These are phyloP conservation scores for Carcina quercana DNA, from an alignment of 2,888 invertebrate species.

Conservation along the genomic window DNA sequence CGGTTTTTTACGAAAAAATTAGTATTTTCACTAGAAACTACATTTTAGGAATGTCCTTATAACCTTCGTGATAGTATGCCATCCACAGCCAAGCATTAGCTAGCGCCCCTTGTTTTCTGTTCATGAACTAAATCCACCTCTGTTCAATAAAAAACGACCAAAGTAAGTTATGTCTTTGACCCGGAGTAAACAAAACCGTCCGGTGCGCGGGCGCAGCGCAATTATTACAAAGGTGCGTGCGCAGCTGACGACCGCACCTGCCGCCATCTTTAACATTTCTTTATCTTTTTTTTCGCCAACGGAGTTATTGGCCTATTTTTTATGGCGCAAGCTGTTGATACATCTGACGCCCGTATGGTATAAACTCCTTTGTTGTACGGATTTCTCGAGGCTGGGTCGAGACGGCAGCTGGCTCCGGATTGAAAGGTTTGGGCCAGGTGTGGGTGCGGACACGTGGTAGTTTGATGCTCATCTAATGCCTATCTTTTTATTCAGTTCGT, in stretches of 20 bases:
- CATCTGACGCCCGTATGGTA: slow-evolving; percentile 58
- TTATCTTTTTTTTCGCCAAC: slow-evolving; percentile 62
- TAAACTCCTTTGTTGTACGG: slow-evolving; percentile 41
- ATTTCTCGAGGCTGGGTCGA: slow-evolving; percentile 20
- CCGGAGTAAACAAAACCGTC: slow-evolving; percentile 48
- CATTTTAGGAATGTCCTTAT: too few relatives aligned
- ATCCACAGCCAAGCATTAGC: too few relatives aligned
- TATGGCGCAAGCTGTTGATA: slow-evolving; percentile 65
- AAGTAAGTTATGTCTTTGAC: slow-evolving; percentile 23
- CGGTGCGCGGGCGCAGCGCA: slow-evolving; percentile 32
- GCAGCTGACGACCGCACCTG: slow-evolving; percentile 68
- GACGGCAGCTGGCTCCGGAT: slow-evolving; percentile 26
- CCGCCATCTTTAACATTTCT: slow-evolving; percentile 69
- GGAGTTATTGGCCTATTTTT: slow-evolving; percentile 73
- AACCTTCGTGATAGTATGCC: too few relatives aligned
- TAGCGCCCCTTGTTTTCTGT: too few relatives aligned
- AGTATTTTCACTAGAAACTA: too few relatives aligned
- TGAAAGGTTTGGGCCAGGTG: slow-evolving; percentile 51
- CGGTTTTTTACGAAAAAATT: too few relatives aligned
- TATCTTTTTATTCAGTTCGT: slow-evolving; percentile 26
- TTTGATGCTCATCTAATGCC: slow-evolving; percentile 23
- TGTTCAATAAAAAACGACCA: slow-evolving; percentile 8
- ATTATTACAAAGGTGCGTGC: slow-evolving; percentile 70
- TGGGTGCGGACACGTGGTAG: slow-evolving; percentile 44
- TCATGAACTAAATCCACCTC: too few relatives aligned